Evolutionary conservation across 2,797 vertebrate genomes (phyloP), one percentile per base, ranked within the genome.

Genomic region (Capromys pilorides): DNA sequence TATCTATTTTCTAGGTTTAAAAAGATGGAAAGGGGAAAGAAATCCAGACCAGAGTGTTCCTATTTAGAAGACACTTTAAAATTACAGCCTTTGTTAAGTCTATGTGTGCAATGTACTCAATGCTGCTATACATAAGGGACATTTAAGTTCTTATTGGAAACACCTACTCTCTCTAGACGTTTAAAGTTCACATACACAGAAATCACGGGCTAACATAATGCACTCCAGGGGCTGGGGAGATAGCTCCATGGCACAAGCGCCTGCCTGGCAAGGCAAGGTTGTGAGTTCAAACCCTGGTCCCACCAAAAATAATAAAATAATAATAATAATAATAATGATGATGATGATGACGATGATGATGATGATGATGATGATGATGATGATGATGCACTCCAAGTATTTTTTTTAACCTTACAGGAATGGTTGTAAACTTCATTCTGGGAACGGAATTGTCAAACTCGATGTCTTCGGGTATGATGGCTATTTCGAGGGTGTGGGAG

Each of bases 101-200:
- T 45, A 78, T n/a, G 4, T 84, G 73, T 83, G 67, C 18, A 9
- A 24, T 69, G 67, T 62, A 67, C 64, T 54, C 26, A 67, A 0
- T 22, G 73, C 19, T 51, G 7, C 14, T 61, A 8, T 81, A 24
- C 2, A n/a, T n/a, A n/a, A n/a, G n/a, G n/a, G n/a, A n/a, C n/a
- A 45, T 45, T 45, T 45, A 45, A 45, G 45, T 59, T 26, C 61
- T 89, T 86, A 24, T n/a, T 86, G 69, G 66, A 94, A 96, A 75
- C 67, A 82, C 64, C 61, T 92, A 73, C 83, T 95, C 21, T 80
- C 81, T 81, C 45, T 86, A 80, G 79, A 86, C 77, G 45, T 93
- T 80, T 75, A 71, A 77, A 88, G 13, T 93, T 14, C 14, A 92
- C 39, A 39, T 33, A 51, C 67, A 86, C 90, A 61, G 77, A 92